Evolutionary conservation across 2,888 invertebrate species (phyloP).

Genomic region (Pristionchus maxplancki): DNA sequence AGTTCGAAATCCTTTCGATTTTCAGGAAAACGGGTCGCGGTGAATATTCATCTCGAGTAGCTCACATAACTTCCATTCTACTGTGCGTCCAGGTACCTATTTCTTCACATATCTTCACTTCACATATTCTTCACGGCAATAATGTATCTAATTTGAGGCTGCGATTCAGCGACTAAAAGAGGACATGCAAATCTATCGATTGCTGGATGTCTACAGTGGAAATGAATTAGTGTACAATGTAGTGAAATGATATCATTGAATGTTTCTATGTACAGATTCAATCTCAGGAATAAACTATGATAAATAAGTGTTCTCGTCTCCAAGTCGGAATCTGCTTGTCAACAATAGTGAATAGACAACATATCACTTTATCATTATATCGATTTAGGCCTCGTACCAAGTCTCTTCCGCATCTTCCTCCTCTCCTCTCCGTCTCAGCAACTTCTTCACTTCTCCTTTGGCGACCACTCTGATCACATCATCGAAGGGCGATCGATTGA

Average conservation of each 20-base stretch:
- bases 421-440: no score
- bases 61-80: constrained; percentile 35
- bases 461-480: no score
- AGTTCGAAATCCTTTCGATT: not conserved
- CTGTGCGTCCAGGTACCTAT: constrained; percentile 14
- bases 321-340: no score
- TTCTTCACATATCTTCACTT: no score
- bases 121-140: no score
- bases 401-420: no score
- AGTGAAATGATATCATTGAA: not conserved
- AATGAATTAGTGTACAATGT: constrained; percentile 36
- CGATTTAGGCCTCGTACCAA: no score
- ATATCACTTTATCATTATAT: no score
- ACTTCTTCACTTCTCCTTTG: no score
- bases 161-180: constrained; percentile 22
- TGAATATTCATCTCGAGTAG: constrained; percentile 29
- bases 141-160: not conserved
- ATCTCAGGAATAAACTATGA: constrained; percentile 35
- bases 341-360: no score
- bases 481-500: no score
- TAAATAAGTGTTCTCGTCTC: no score
- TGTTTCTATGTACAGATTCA: not conserved
- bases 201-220: constrained; percentile 35
- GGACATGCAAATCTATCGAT: constrained; percentile 47
- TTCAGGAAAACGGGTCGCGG: not conserved